Base-by-base conservation (phyloP, 2,888 invertebrate species). In the Caenorhabditis sp. region DNA sequence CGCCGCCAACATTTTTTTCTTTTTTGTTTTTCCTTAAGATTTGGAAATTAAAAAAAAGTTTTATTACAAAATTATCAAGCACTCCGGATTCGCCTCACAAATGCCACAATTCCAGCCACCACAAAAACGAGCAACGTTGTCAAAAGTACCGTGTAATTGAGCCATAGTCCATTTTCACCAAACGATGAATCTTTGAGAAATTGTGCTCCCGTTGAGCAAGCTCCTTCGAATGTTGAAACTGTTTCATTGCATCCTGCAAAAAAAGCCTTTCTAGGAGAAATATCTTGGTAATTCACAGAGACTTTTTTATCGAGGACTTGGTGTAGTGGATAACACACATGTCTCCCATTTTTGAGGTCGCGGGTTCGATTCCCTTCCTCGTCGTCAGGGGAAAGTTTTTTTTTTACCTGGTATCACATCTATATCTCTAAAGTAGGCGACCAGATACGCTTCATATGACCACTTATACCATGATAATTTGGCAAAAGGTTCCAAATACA, bases 401-500 rank as follows among this genome's bases (percentile, higher is more conserved):
- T 50, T n/a, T n/a, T n/a, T 63, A 52, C 70, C 70, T 1, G 58
- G 31, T 36, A 71, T 71, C 0, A 25, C 2, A 3, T 61, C 38
- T n/a, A 60, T 38, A 14, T 63, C 27, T 2, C 60, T 27, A 12
- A 67, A 64, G 54, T 61, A 72, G 20, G 43, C 62, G 23, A 73
- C 62, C 1, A 63, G 62, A 56, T 68, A 65, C n/a, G 68, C 73
- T 38, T 88, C 88, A 70, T 87, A 88, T 20, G 83, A 70, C 66
- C 87, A 88, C 61, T 84, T 82, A 71, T 88, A 85, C 87, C 87
- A 88, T 7, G 88, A 88, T 10, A 88, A n/a, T 71, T 87, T 88
- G 67, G 87, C 76, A 25, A 87, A 58, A 82, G 87, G 87, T 36
- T 80, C 23, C 60, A 88, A 85, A 65, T 85, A 88, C 7, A 70